A percentile compares a stretch with the other conserved stretches of the same genome.
Conservation (phyloP, 2,797 vertebrate genomes). For the Cyprinella venusta region DNA sequence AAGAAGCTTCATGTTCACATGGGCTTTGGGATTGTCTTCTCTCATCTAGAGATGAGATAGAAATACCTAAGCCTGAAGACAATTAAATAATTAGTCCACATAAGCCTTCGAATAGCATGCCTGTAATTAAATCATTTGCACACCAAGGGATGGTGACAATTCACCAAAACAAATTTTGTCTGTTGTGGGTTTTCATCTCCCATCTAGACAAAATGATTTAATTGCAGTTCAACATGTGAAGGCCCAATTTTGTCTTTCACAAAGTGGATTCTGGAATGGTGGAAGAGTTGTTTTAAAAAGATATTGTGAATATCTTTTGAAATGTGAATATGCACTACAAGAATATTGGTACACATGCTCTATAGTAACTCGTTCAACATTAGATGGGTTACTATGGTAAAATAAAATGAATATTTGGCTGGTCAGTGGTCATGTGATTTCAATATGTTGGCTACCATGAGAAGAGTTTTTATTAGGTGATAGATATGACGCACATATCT, state of each 20-base stretch:
- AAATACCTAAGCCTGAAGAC: slow-evolving; percentile 33
- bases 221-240: background rate
- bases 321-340: too few species aligned
- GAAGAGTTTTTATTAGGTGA: background rate
- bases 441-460: background rate
- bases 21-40: slow-evolving; percentile 21
- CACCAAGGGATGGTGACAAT: slow-evolving; percentile 17
- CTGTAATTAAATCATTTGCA: slow-evolving; percentile 36
- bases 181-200: background rate
- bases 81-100: slow-evolving; percentile 43
- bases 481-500: background rate
- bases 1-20: slow-evolving; percentile 11
- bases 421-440: background rate
- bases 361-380: background rate
- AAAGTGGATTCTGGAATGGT: background rate
- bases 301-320: background rate
- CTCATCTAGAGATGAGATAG: slow-evolving; percentile 38
- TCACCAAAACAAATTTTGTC: background rate
- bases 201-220: background rate
- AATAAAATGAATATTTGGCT: background rate
- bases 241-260: background rate
- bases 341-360: background rate
- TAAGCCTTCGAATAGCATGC: slow-evolving; percentile 27
- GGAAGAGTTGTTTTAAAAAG: background rate
- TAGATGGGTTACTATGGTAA: background rate